Base-by-base conservation (phyloP, 1,140 invertebrate genomes). In the Meloidogyne hapla region DNA sequence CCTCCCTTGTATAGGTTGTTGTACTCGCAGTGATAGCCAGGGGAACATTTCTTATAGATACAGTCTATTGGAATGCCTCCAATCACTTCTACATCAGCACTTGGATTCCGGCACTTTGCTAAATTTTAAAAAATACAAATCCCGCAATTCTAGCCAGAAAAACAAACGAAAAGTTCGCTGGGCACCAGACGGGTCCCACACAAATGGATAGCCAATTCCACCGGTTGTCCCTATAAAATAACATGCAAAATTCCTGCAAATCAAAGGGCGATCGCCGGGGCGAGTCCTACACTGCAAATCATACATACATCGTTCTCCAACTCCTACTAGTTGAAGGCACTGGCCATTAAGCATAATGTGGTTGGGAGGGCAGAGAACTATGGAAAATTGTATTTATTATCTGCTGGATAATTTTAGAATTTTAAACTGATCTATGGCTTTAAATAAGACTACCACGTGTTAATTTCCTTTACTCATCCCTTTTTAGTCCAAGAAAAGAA, bases 1-100 rank as follows among this genome's bases (percentile, higher is more conserved):
- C 79, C 79, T 15, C 45, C 38, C 28, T 84, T 81, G 79, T 82
- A 80, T 8, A 69, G 21, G 40, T 13, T 38, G 65, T 84, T 81
- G 73, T 76, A 81, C 66, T 81, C 80, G 68, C 80, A 81, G 28
- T 80, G 81, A 63, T 80, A 81, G 15, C 79, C 80, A 1, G 42
- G 77, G 9, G 69, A 74, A 33, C 80, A 81, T 33, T 45, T 40
- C 65, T 81, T 82, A 45, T 77, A 82, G 25, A 81, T 71, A 64
- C 80, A 81, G 64, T 81, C 81, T 68, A 84, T 81, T 10, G 82
- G 80, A 18, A 77, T 69, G 5, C 66, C 45, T 42, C 33, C 42
- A 25, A 33, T 18, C 25, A 80, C 8, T 65, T 81, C 80, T 13
- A 81, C 79, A 64, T 65, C 65, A 13, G 80, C 74, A 33, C 26